Conservation (phyloP, 2,113 vertebrate species). For the Megaceryle torquata region DNA sequence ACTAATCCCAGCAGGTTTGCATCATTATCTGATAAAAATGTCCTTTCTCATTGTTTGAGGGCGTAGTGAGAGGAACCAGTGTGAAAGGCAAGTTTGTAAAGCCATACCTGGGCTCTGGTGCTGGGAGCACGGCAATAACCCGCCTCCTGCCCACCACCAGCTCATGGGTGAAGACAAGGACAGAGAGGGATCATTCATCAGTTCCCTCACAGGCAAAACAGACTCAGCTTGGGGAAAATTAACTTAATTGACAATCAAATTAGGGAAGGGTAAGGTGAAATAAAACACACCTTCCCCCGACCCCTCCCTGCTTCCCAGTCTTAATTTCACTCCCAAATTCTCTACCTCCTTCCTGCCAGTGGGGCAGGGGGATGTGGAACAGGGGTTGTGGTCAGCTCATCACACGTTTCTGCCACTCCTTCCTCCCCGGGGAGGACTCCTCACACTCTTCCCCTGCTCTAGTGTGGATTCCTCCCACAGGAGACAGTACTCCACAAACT, state of each 20-base stretch:
- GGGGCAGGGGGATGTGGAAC: neutral
- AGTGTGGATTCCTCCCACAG: neutral
- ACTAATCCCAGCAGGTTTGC: constrained; percentile 58
- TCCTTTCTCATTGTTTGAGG: constrained; percentile 30
- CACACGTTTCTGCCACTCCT: neutral
- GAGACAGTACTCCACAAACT: neutral
- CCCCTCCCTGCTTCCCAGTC: neutral
- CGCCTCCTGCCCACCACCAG: neutral
- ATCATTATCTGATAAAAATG: constrained; percentile 63
- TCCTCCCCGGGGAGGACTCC: neutral
- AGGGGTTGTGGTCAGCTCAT: neutral
- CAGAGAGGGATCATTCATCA: neutral
- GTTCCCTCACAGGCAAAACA: neutral
- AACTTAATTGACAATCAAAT: neutral
- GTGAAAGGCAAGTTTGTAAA: constrained; percentile 1
- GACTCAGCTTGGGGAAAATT: neutral
- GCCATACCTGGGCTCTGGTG: neutral
- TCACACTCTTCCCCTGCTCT: neutral
- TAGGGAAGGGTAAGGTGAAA: neutral
- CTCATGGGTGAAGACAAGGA: neutral
- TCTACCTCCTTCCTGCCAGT: neutral
- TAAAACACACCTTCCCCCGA: neutral
- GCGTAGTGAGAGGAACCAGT: neutral
- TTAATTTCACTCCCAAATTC: neutral
- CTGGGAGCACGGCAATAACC: neutral